Percentiles rank a stretch among this genome's conserved stretches.
Conservation (phyloP, 1,140 invertebrate species). For the Macrocentrus cingulum region DNA sequence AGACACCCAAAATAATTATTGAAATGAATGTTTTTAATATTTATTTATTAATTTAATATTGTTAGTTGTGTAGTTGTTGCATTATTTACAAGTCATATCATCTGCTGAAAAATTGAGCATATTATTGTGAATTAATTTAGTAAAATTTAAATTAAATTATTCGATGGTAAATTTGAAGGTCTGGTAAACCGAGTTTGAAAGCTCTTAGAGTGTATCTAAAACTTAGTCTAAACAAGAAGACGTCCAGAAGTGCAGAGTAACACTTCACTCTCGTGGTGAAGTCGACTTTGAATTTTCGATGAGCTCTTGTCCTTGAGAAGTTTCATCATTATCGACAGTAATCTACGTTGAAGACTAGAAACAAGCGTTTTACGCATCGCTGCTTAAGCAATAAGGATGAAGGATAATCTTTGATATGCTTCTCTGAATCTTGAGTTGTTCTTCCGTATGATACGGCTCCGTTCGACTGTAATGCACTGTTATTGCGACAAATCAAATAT, state of each 20-base stretch:
- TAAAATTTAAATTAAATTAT: no score
- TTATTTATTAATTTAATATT: no score
- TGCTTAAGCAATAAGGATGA: conserved; percentile 11
- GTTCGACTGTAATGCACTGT: conserved; percentile 6
- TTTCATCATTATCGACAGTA: neutral
- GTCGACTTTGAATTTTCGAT: conserved; percentile 7
- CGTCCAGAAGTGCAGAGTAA: neutral
- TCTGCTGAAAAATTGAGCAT: no score
- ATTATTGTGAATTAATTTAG: no score
- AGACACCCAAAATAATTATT: no score
- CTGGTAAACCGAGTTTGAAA: no score
- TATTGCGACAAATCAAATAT: no score
- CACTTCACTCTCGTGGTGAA: neutral
- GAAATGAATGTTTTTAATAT: no score
- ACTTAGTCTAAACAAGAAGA: neutral
- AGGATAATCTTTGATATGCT: neutral
- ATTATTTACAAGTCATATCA: no score
- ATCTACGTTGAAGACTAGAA: conserved; percentile 4
- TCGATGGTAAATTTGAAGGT: no score
- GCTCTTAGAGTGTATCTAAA: neutral
- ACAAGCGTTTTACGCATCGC: conserved; percentile 9
- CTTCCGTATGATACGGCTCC: neutral
- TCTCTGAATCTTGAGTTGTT: conserved; percentile 13
- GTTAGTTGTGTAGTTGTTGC: no score
- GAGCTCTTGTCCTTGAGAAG: neutral